Percentiles rank a stretch among this genome's conserved stretches.
These are phyloP conservation scores for Ennomos fuscantarius DNA, from an alignment of 2,888 invertebrate species.

Conservation along the genomic window DNA sequence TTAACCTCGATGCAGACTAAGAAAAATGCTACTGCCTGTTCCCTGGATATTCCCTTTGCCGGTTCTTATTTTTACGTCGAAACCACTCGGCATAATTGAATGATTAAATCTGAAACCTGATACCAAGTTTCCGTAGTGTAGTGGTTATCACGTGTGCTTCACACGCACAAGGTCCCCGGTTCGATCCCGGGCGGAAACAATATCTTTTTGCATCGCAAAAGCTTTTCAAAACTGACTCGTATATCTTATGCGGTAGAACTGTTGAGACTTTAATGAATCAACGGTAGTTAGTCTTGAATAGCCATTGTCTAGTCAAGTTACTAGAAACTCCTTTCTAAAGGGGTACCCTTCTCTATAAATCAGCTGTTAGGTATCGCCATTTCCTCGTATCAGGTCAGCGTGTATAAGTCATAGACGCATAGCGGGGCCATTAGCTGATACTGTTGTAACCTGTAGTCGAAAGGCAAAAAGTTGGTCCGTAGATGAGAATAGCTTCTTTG, in stretches of 20 bases:
- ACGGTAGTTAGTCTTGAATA: conserved; percentile 14
- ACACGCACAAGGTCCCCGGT: conserved; percentile 91
- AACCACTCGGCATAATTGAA: too few relatives aligned
- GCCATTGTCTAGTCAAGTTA: conserved; percentile 22
- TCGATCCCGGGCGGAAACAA: conserved; percentile 89
- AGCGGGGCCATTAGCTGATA: conserved; percentile 60
- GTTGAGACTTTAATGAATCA: background rate
- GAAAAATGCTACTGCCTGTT: too few relatives aligned
- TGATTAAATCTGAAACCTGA: too few relatives aligned
- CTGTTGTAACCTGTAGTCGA: conserved; percentile 63
- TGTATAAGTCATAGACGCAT: conserved; percentile 57
- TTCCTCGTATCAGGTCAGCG: conserved; percentile 67
- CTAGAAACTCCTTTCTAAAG: conserved; percentile 32
- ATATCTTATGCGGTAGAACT: too few relatives aligned
- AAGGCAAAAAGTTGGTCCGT: conserved; percentile 52
- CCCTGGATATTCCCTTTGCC: too few relatives aligned
- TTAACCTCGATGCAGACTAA: too few relatives aligned
- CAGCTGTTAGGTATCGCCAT: conserved; percentile 33
- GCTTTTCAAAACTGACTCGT: too few relatives aligned
- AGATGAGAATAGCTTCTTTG: background rate
- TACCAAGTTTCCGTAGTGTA: conserved; percentile 88
- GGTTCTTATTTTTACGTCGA: too few relatives aligned
- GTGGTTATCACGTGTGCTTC: conserved; percentile 93
- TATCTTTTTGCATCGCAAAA: too few relatives aligned
- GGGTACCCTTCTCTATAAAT: conserved; percentile 37